Percentiles rank a stretch among this genome's conserved stretches.
Conservation (phyloP, 2,888 invertebrate genomes). For the Drosophila pullipes region DNA sequence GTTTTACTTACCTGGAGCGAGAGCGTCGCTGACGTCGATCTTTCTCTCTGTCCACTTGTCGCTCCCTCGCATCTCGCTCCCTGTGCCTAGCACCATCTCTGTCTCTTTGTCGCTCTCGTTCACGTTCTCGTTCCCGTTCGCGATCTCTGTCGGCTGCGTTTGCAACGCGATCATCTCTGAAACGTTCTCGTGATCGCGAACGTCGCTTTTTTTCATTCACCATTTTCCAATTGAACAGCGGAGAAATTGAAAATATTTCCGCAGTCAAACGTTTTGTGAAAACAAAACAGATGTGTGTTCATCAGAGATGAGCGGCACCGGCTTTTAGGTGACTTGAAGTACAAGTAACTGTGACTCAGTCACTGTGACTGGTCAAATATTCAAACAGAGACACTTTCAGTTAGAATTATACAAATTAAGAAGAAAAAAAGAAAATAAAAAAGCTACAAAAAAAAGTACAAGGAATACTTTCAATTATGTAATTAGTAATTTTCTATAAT, state of each 20-base stretch:
- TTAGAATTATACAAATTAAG: background rate
- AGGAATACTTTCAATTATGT: background rate
- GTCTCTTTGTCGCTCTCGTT: slow-evolving; percentile 52
- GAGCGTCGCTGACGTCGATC: slow-evolving; percentile 75
- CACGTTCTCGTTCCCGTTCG: slow-evolving; percentile 56
- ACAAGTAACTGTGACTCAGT: slow-evolving; percentile 22
- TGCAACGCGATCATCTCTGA: slow-evolving; percentile 58
- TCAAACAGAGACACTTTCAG: background rate
- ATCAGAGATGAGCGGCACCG: slow-evolving; percentile 36
- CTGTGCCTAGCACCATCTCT: slow-evolving; percentile 57
- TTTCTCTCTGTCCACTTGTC: slow-evolving; percentile 65
- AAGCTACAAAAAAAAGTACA: background rate
- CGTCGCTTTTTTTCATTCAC: slow-evolving; percentile 87
- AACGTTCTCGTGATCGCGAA: slow-evolving; percentile 86
- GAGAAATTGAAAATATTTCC: slow-evolving; percentile 5
- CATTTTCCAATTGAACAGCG: slow-evolving; percentile 60
- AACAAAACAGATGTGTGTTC: slow-evolving; percentile 40
- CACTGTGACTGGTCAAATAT: background rate
- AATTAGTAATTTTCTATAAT: background rate
- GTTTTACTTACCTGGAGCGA: slow-evolving; percentile 67
- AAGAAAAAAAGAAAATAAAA: background rate
- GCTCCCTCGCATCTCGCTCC: slow-evolving; percentile 53
- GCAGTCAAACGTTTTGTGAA: slow-evolving; percentile 41
- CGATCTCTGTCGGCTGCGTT: slow-evolving; percentile 66
- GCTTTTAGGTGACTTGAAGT: background rate